Conservation (phyloP, 2,888 invertebrate species). For the Caenorhabditis auriculariae region DNA sequence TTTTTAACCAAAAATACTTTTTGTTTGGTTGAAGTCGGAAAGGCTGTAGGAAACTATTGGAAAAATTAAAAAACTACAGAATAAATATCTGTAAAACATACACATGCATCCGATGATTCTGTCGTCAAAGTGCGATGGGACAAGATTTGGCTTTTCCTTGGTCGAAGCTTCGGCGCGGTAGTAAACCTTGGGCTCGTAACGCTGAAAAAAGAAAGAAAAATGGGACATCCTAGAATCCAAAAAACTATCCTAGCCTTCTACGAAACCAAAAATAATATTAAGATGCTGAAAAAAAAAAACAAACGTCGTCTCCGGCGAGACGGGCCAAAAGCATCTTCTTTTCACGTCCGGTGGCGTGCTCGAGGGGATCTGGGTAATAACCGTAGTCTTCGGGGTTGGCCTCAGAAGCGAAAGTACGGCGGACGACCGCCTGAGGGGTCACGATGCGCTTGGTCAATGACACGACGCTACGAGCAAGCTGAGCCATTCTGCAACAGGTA, state of each 20-base stretch:
- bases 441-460: constrained; percentile 39
- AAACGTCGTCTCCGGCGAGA: constrained; percentile 81
- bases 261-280: background rate
- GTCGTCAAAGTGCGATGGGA: constrained; percentile 85
- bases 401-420: constrained; percentile 53
- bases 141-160: constrained; percentile 80
- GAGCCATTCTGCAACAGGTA: too few relatives aligned
- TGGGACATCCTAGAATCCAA: too few relatives aligned
- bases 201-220: too few relatives aligned
- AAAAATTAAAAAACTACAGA: background rate
- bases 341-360: constrained; percentile 89
- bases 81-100: constrained; percentile 39
- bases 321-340: constrained; percentile 84
- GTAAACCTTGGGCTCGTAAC: constrained; percentile 63
- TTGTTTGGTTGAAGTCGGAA: too few relatives aligned
- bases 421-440: constrained; percentile 20
- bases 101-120: constrained; percentile 93
- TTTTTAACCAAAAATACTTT: too few relatives aligned
- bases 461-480: constrained; percentile 42
- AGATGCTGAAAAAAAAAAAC: constrained; percentile 24
- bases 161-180: constrained; percentile 71
- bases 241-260: too few relatives aligned
- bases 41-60: background rate
- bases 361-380: constrained; percentile 77
- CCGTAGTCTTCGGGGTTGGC: constrained; percentile 63